These are phyloP conservation scores for Radopholus similis DNA, from an alignment of 1,140 invertebrate genomes.

Conservation along the genomic window DNA sequence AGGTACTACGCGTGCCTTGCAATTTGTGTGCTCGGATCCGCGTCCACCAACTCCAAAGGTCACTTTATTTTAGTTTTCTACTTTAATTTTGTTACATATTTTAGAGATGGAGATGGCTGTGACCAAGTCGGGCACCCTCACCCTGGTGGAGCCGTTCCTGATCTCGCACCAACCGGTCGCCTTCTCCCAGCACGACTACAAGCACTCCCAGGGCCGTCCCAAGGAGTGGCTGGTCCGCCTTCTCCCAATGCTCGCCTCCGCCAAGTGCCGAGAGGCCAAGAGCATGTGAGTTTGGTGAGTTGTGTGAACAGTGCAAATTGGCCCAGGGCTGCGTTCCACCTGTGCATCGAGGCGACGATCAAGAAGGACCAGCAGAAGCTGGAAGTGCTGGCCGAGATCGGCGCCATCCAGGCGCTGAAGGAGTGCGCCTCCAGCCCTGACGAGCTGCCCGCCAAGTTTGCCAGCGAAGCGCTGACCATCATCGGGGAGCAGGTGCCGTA, in stretches of 20 bases:
- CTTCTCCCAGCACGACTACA: constrained; percentile 80
- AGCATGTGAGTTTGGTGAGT: constrained; percentile 68
- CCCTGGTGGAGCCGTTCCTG: constrained; percentile 92
- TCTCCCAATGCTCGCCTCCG: constrained; percentile 86
- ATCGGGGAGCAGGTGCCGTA: constrained; percentile 95
- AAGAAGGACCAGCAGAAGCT: constrained; percentile 92
- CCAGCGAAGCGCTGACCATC: constrained; percentile 84
- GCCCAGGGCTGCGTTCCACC: constrained; percentile 84
- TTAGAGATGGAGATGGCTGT: constrained; percentile 90
- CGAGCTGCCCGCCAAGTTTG: constrained; percentile 92
- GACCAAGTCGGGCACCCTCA: constrained; percentile 84
- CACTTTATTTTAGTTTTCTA: background rate
- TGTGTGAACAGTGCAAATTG: background rate
- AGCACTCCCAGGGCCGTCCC: constrained; percentile 90
- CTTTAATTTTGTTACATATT: background rate
- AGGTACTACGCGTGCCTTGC: constrained; percentile 89
- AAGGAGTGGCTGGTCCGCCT: constrained; percentile 79
- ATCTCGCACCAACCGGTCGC: constrained; percentile 85
- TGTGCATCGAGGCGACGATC: constrained; percentile 97
- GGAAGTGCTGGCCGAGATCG: constrained; percentile 74
- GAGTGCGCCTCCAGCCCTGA: constrained; percentile 95
- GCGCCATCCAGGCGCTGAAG: constrained; percentile 88
- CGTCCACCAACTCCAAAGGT: constrained; percentile 69
- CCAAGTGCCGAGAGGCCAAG: constrained; percentile 84
- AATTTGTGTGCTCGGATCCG: constrained; percentile 85